Percentiles rank a stretch among this genome's conserved stretches.
phyloP scores from a whole-genome alignment of 2,888 invertebrate genomes.

The Drosophila sordidapex region DNA sequence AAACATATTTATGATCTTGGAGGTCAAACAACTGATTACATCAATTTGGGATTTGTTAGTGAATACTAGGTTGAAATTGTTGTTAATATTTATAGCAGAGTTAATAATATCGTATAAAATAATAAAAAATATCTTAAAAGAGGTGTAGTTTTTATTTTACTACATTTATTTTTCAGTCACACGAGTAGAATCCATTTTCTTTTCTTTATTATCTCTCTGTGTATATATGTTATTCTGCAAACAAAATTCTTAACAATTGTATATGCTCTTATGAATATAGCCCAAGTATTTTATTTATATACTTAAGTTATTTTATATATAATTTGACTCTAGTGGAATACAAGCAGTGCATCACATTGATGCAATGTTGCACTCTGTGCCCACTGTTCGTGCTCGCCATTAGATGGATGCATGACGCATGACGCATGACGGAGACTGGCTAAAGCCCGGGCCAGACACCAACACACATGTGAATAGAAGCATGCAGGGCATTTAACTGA shows the following conservation, averaged over 20 bases:
- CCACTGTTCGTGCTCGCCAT: slow-evolving; percentile 59
- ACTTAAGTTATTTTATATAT: background rate
- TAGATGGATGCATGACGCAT: slow-evolving; percentile 77
- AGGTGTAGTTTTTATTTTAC: background rate
- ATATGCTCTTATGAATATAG: background rate
- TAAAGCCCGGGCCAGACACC: slow-evolving; percentile 56
- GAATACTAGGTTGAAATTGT: background rate
- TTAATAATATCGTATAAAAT: background rate
- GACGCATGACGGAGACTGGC: slow-evolving; percentile 70
- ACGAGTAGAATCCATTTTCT: background rate
- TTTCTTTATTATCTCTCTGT: background rate
- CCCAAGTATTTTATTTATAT: background rate
- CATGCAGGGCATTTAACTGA: slow-evolving; percentile 62
- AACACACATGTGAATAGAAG: slow-evolving; percentile 37
- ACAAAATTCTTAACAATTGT: background rate
- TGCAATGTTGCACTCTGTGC: background rate
- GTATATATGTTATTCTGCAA: fast-evolving
- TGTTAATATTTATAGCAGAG: background rate
- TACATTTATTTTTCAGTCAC: background rate
- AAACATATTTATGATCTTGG: background rate
- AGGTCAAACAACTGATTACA: background rate
- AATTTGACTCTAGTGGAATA: background rate
- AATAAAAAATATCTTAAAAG: too few relatives aligned
- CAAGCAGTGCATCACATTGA: background rate
- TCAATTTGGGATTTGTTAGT: background rate